These are phyloP conservation scores for Saturnia japonica DNA, from an alignment of 2,888 invertebrate genomes.

Conservation along the genomic window DNA sequence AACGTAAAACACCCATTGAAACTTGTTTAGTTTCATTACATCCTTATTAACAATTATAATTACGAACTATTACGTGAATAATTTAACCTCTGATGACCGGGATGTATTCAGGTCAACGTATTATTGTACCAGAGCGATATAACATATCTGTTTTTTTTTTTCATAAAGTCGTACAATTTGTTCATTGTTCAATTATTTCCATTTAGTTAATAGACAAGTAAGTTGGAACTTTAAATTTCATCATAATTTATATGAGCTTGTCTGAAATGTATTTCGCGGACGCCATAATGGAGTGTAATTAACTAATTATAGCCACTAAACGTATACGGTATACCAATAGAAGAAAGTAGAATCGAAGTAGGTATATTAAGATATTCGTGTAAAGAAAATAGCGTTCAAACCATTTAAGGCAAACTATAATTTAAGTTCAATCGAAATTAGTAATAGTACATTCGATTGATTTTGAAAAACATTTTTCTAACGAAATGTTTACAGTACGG, in stretches of 20 bases:
- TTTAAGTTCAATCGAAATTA: not conserved
- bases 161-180: not conserved
- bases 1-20: conserved; percentile 45
- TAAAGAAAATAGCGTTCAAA: not conserved
- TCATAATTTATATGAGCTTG: not conserved
- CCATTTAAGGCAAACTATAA: not conserved
- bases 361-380: not conserved
- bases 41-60: conserved; percentile 70
- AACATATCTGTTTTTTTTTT: not conserved
- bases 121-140: not conserved
- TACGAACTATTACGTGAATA: conserved; percentile 56
- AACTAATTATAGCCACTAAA: too few species aligned
- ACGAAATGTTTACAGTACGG: not conserved
- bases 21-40: conserved; percentile 52
- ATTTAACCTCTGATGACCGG: conserved; percentile 47
- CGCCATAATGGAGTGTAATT: not conserved
- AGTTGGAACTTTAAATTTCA: not conserved
- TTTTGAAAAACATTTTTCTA: not conserved
- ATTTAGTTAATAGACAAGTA: not conserved
- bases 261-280: not conserved
- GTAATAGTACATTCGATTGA: not conserved
- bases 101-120: conserved; percentile 6
- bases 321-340: too few species aligned
- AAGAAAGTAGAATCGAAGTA: too few species aligned
- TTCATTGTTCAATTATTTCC: not conserved